Conservation (phyloP, 1,140 invertebrate genomes). For the Asobara japonica region DNA sequence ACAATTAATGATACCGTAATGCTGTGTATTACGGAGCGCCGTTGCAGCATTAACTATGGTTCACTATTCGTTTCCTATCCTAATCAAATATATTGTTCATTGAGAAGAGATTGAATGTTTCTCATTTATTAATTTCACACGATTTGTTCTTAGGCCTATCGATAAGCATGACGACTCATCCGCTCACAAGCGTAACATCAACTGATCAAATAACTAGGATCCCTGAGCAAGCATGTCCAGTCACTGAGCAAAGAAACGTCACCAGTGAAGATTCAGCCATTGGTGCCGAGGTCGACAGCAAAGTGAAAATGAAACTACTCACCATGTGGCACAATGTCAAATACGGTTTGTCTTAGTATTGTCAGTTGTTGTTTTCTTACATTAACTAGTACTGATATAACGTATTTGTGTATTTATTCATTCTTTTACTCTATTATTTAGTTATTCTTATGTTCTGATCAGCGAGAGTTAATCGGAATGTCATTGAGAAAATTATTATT, state of each 20-base stretch:
- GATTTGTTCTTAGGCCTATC: conserved; percentile 44
- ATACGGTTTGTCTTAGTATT: conserved; percentile 72
- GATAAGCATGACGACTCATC: conserved; percentile 42
- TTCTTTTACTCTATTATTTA: neutral
- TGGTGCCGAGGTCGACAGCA: conserved; percentile 73
- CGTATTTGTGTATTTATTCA: no score
- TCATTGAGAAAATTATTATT: conserved; percentile 26
- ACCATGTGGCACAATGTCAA: conserved; percentile 93
- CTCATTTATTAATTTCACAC: no score
- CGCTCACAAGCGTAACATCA: conserved; percentile 52
- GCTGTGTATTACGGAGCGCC: no score
- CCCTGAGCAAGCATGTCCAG: conserved; percentile 44
- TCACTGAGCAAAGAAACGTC: conserved; percentile 43
- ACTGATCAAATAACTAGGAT: conserved; percentile 51
- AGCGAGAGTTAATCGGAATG: no score
- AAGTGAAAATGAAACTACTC: conserved; percentile 82
- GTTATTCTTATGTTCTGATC: neutral
- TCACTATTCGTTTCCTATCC: no score
- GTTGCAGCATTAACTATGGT: no score
- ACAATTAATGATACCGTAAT: no score
- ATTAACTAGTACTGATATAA: no score
- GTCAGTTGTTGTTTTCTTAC: neutral
- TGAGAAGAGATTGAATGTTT: neutral
- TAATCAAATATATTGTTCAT: neutral
- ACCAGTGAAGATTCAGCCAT: conserved; percentile 56